Percentiles rank a stretch among this genome's conserved stretches.
Evolutionary conservation across 2,113 vertebrate genomes (phyloP).

Genomic region (Ameiurus melas): DNA sequence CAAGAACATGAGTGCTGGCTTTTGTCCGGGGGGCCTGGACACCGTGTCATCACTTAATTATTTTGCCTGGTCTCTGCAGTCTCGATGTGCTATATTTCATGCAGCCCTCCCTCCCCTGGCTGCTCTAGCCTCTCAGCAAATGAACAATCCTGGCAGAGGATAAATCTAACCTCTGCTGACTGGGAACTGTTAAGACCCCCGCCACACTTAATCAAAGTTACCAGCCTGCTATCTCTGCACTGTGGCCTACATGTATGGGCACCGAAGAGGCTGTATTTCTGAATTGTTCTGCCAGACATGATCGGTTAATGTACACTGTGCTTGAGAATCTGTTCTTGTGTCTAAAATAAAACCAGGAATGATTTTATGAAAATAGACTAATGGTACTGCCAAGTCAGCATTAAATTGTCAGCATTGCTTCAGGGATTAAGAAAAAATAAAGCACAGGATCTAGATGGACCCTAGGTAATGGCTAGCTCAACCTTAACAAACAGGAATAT

Average conservation of each 20-base stretch:
- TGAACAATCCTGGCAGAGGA: slow-evolving; percentile 27
- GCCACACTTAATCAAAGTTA: slow-evolving; percentile 55
- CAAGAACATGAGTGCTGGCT: slow-evolving; percentile 8
- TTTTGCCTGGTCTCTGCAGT: slow-evolving; percentile 21
- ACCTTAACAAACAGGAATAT: background rate
- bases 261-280: slow-evolving; percentile 13
- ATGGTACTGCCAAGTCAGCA: slow-evolving; percentile 6
- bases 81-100: slow-evolving; percentile 46
- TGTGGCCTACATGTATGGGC: slow-evolving; percentile 11
- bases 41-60: slow-evolving; percentile 49
- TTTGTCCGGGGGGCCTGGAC: slow-evolving; percentile 14
- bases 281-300: slow-evolving; percentile 1
- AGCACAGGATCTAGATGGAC: background rate
- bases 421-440: background rate
- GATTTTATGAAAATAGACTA: background rate
- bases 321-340: background rate
- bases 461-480: background rate
- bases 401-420: background rate
- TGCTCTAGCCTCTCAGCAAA: slow-evolving; percentile 5
- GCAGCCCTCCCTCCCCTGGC: slow-evolving; percentile 18
- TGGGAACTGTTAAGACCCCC: slow-evolving; percentile 49
- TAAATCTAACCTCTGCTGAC: slow-evolving; percentile 43
- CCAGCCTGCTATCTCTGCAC: slow-evolving; percentile 39
- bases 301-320: background rate
- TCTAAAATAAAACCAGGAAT: slow-evolving; percentile 12